Evolutionary conservation across 2,888 invertebrate species (phyloP).

Genomic region (Drosophila aldrichi): DNA sequence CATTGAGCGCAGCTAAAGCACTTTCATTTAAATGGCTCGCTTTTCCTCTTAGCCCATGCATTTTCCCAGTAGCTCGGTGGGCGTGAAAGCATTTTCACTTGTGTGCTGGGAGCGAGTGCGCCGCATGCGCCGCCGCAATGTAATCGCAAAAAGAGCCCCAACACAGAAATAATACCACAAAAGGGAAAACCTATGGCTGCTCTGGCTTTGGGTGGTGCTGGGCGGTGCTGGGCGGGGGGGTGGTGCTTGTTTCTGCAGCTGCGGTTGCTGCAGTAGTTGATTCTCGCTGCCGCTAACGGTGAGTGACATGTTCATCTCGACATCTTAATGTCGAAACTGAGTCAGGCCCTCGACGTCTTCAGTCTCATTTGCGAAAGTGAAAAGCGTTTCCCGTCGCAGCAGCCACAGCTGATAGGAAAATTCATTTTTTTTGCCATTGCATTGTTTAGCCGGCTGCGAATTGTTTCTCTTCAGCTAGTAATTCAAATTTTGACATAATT

Average conservation of each 20-base stretch:
- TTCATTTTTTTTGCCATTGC: constrained; percentile 68
- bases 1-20: background rate
- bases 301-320: constrained; percentile 40
- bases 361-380: constrained; percentile 67
- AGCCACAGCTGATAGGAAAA: constrained; percentile 65
- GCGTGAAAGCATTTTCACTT: constrained; percentile 56
- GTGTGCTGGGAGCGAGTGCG: constrained; percentile 18
- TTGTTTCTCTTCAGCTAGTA: constrained; percentile 50
- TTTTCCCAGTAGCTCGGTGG: constrained; percentile 45
- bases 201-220: background rate
- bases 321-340: constrained; percentile 42
- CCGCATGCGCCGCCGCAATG: constrained; percentile 12
- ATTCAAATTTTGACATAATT: constrained; percentile 82
- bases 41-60: constrained; percentile 62
- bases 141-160: constrained; percentile 8
- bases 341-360: constrained; percentile 23
- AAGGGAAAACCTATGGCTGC: constrained; percentile 45
- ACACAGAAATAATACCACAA: constrained; percentile 51
- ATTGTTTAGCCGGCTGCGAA: constrained; percentile 41
- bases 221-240: background rate
- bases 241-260: constrained; percentile 14
- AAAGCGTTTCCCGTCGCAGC: constrained; percentile 64
- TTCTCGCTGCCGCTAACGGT: constrained; percentile 30
- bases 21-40: constrained; percentile 34
- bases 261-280: constrained; percentile 35